phyloP scores from a whole-genome alignment of 1,140 invertebrate species.

The Drosophila jambulina region DNA sequence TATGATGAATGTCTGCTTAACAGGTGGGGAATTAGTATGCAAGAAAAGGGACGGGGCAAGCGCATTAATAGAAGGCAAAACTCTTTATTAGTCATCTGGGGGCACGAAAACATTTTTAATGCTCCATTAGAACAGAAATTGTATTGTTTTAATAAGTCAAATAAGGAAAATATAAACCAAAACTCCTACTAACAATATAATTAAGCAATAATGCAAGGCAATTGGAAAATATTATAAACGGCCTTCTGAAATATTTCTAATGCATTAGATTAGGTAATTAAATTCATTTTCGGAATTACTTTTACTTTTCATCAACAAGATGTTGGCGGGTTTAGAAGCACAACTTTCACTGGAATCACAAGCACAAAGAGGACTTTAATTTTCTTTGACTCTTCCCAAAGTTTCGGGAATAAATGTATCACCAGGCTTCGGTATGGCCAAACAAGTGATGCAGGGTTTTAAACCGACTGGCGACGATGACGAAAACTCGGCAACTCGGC shows the following conservation, averaged over 20 bases:
- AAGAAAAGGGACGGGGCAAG: not conserved
- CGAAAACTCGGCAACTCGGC: conserved; percentile 45
- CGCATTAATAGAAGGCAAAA: not conserved
- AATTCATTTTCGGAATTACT: conserved; percentile 35
- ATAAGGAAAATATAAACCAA: not conserved
- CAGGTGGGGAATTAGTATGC: conserved; percentile 25
- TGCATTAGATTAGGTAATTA: conserved; percentile 17
- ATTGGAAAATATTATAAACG: conserved; percentile 12
- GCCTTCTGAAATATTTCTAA: conserved; percentile 1
- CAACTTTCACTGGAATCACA: conserved; percentile 65
- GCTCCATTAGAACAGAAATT: not conserved
- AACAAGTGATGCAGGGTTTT: conserved; percentile 51
- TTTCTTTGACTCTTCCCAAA: conserved; percentile 47
- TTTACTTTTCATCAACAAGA: conserved; percentile 28
- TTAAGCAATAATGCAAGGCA: conserved; percentile 5
- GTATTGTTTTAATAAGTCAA: not conserved
- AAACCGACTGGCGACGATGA: conserved; percentile 53
- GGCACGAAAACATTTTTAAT: not conserved
- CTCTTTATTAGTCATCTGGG: not conserved
- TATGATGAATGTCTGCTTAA: conserved; percentile 65
- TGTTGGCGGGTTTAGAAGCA: conserved; percentile 42
- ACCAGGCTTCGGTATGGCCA: conserved; percentile 31
- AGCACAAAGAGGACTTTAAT: conserved; percentile 62
- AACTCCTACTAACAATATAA: not conserved
- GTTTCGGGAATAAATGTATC: conserved; percentile 45